These are phyloP conservation scores for Pseudomyrmex pallidus DNA, from an alignment of 1,140 invertebrate genomes.

Conservation along the genomic window DNA sequence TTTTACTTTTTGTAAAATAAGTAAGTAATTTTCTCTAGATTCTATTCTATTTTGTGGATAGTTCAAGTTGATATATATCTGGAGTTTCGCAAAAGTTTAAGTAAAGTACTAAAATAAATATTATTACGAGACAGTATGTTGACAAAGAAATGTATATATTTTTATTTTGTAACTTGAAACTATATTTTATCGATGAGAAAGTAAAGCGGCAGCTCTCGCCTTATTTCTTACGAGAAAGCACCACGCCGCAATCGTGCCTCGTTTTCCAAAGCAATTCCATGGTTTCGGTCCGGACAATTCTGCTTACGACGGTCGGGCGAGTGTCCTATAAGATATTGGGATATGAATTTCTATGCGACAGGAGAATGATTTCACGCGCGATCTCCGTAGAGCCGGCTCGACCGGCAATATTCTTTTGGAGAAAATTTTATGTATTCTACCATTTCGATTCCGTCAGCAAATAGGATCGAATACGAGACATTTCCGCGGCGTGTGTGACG, in stretches of 20 bases:
- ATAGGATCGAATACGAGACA: constrained; percentile 62
- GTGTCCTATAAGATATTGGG: constrained; percentile 16
- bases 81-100: too few relatives aligned
- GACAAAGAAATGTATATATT: background rate
- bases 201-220: too few relatives aligned
- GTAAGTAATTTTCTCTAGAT: background rate
- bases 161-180: background rate
- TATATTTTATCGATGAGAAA: background rate
- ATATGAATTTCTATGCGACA: constrained; percentile 61
- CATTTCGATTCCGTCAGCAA: constrained; percentile 57
- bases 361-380: constrained; percentile 27
- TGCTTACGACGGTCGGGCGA: constrained; percentile 4
- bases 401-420: constrained; percentile 1
- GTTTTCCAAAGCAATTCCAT: background rate
- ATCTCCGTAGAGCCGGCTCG: background rate
- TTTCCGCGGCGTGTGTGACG: constrained; percentile 29
- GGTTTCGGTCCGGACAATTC: background rate
- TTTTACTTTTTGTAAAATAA: background rate
- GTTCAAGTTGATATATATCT: too few relatives aligned
- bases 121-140: too few relatives aligned
- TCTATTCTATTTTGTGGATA: background rate
- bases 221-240: background rate
- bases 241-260: background rate
- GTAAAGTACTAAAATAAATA: background rate
- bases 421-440: constrained; percentile 65